Base-by-base conservation (phyloP, 1,140 invertebrate genomes). In the Drosophila hydei region DNA sequence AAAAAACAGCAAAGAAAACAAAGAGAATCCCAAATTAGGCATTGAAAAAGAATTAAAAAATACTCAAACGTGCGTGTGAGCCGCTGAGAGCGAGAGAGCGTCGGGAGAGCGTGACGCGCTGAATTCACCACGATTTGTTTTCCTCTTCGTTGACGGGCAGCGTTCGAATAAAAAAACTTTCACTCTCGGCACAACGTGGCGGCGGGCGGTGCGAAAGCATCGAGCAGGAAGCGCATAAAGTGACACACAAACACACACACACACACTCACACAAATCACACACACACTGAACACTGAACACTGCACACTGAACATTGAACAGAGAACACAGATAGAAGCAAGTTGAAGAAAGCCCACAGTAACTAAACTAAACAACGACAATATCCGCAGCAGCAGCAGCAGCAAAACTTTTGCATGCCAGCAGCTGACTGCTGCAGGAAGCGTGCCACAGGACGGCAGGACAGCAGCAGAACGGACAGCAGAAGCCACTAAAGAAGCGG, bases 161-260 rank as follows among this genome's bases (percentile, higher is more conserved):
- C 50, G 56, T 54, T 54, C 9, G 38, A 14, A 42, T 42, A 11
- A 56, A 60, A 67, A 67, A 77, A 85, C 81, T 85, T 85, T 85
- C 81, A 85, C 81, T 85, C 81, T 85, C 81, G 81, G 73, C 74
- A 80, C 73, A 85, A 87, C 80, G 80, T 85, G 80, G 80, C 80
- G 80, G 81, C 81, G 69, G 71, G 64, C 71, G 71, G 63, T 60
- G 43, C 64, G 71, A 72, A 52, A 72, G 63, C 63, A 80, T 80
- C 81, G 77, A 85, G 64, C 80, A 85, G 80, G 77, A 85, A 85
- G 80, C 80, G 80, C 77, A 85, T 85, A 85, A 76, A 84, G 68
- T 85, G 77, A 77, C 74, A 81, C 65, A 84, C 63, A 71, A 50
- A 48, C 45, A 74, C 51, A 69, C 36, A 36, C 18, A 56, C 18